A percentile compares a stretch with the other conserved stretches of the same genome.
phyloP scores from a whole-genome alignment of 2,797 vertebrate genomes.

The Heterohyrax brucei region DNA sequence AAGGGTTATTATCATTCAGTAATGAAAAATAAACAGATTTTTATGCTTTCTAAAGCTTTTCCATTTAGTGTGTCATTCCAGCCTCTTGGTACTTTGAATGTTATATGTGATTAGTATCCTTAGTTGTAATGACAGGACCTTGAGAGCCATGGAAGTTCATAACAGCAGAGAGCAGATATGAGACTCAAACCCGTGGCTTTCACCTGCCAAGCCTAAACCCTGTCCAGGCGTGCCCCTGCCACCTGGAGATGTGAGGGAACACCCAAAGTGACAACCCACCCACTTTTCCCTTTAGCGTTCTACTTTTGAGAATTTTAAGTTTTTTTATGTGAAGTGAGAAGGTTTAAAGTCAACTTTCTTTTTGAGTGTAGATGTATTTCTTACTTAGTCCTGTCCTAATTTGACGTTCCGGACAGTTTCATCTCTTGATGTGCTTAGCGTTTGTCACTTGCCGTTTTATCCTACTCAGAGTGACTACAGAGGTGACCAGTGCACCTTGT shows the following conservation, averaged over 20 bases:
- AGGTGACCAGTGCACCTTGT: not conserved
- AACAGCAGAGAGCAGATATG: not conserved
- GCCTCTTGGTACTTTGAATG: not conserved
- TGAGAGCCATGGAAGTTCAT: not conserved
- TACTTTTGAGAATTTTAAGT: conserved; percentile 48
- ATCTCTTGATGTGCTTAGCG: conserved; percentile 55
- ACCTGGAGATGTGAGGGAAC: not conserved
- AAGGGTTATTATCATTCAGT: conserved; percentile 32
- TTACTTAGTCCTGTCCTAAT: conserved; percentile 31
- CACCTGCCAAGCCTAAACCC: not conserved
- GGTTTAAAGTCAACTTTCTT: conserved; percentile 3
- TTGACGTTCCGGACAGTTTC: conserved; percentile 61
- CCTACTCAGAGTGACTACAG: not conserved
- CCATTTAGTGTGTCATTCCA: not conserved
- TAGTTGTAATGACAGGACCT: not conserved
- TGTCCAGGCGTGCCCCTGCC: not conserved
- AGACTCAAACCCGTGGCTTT: not conserved
- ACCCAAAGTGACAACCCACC: not conserved
- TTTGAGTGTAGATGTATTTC: conserved; percentile 18
- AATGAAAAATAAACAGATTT: conserved; percentile 35
- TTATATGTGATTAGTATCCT: not conserved
- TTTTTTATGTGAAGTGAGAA: conserved; percentile 58
- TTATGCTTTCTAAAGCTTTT: not conserved
- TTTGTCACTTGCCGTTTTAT: conserved; percentile 75
- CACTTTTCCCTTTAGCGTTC: conserved; percentile 18